Percentiles rank a stretch among this genome's conserved stretches.
Conservation (phyloP, 2,113 vertebrate species). For the Pangasianodon gigas region DNA sequence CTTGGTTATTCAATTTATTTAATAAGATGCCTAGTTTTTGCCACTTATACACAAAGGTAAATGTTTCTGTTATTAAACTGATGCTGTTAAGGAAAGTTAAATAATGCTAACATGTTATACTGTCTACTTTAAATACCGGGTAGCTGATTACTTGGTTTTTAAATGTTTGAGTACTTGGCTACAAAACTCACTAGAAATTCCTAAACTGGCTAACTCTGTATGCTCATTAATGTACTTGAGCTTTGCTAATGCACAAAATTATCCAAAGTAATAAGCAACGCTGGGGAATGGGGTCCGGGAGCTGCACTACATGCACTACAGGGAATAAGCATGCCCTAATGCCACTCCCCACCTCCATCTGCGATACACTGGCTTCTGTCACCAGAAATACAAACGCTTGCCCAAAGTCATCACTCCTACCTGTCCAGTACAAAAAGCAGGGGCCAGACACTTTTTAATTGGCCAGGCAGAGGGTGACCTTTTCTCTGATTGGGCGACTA, state of each 20-base stretch:
- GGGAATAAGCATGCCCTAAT: background rate
- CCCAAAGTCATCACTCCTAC: constrained; percentile 49
- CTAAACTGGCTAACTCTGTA: background rate
- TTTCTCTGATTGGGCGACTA: constrained; percentile 67
- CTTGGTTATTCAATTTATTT: background rate
- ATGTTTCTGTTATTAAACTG: background rate
- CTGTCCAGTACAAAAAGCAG: constrained; percentile 65
- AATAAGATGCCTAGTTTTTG: background rate
- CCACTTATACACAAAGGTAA: background rate
- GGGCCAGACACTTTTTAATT: constrained; percentile 68
- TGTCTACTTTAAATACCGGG: background rate
- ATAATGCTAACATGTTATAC: background rate
- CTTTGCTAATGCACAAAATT: background rate
- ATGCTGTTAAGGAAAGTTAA: background rate
- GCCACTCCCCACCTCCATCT: constrained; percentile 19
- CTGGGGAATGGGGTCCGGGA: background rate
- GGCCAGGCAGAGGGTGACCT: constrained; percentile 65
- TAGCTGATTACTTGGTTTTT: background rate
- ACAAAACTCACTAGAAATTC: background rate
- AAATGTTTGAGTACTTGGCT: background rate
- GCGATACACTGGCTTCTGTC: constrained; percentile 38
- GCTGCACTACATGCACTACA: constrained; percentile 1
- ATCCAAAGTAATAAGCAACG: background rate
- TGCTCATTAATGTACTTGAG: constrained; percentile 5
- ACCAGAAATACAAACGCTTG: constrained; percentile 43